Conservation (phyloP, 2,888 invertebrate genomes). For the Tetragonisca angustula region DNA sequence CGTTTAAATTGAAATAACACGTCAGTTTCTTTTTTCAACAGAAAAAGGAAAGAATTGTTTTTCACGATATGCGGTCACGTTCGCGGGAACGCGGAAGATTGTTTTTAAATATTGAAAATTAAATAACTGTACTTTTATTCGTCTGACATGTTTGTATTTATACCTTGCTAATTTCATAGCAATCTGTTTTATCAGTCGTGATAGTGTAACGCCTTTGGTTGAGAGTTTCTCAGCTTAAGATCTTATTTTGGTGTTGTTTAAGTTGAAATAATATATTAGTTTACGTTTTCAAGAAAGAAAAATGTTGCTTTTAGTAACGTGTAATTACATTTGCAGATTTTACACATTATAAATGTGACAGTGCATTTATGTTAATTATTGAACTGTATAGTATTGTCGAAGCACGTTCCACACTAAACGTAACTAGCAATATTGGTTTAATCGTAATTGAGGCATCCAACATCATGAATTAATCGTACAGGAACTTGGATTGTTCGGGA, state of each 20-base stretch:
- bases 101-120: not conserved
- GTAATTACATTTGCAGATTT: not conserved
- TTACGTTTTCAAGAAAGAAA: too few species aligned
- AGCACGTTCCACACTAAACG: not conserved
- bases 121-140: not conserved
- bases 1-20: not conserved
- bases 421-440: constrained; percentile 15
- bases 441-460: constrained; percentile 9
- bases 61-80: too few species aligned
- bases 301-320: not conserved
- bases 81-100: too few species aligned
- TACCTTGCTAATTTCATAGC: not conserved
- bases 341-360: not conserved
- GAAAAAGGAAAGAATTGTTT: too few species aligned
- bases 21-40: too few species aligned
- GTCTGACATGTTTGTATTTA: not conserved
- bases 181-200: not conserved
- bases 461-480: not conserved
- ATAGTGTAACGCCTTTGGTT: not conserved
- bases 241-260: not conserved
- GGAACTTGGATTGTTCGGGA: not conserved
- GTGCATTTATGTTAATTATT: not conserved
- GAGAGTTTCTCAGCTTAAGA: not conserved
- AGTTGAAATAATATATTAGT: not conserved
- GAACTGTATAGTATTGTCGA: not conserved